phyloP scores from a whole-genome alignment of 2,888 invertebrate species.

The Ptychoptera contaminata region DNA sequence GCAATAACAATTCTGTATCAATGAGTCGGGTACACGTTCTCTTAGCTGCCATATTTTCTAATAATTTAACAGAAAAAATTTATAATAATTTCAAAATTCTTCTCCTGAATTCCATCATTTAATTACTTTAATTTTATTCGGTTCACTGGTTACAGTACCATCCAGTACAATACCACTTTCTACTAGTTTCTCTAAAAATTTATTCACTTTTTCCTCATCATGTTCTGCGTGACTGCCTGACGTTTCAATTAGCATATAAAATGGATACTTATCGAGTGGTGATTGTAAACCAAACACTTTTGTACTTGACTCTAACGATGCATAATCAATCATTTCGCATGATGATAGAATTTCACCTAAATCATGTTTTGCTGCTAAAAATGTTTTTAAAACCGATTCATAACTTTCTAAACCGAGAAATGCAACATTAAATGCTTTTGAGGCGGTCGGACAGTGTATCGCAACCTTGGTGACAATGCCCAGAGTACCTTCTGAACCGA shows the following conservation, averaged over 20 bases:
- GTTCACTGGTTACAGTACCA: slow-evolving; percentile 76
- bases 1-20: slow-evolving; percentile 70
- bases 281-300: slow-evolving; percentile 24
- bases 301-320: slow-evolving; percentile 47
- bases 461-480: slow-evolving; percentile 88
- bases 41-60: slow-evolving; percentile 72
- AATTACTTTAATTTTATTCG: slow-evolving; percentile 57
- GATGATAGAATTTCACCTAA: slow-evolving; percentile 87
- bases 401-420: slow-evolving; percentile 73
- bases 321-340: slow-evolving; percentile 83
- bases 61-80: slow-evolving; percentile 12
- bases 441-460: slow-evolving; percentile 74
- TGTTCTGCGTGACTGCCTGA: slow-evolving; percentile 73
- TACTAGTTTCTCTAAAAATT: slow-evolving; percentile 62
- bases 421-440: slow-evolving; percentile 69
- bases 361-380: slow-evolving; percentile 52
- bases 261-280: slow-evolving; percentile 51
- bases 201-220: slow-evolving; percentile 73
- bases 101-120: background rate
- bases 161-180: slow-evolving; percentile 54
- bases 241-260: slow-evolving; percentile 76
- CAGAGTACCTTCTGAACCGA: slow-evolving; percentile 94
- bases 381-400: slow-evolving; percentile 59
- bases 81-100: background rate
- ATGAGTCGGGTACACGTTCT: slow-evolving; percentile 63